Evolutionary conservation across 2,113 vertebrate genomes (phyloP).

Genomic region (cattle (Bos taurus)): ARS-UCD2.0 NC_037344.1:47808501-47809000

Average conservation of each 20-base stretch:
- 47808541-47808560: no score
- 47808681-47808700: background rate
- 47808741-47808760: background rate
- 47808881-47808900: background rate
- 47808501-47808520: background rate
- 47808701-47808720: background rate
- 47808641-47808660: background rate
- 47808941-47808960: background rate
- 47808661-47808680: background rate
- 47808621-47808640: background rate
- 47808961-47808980: background rate
- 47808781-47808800: background rate
- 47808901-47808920: background rate
- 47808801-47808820: background rate
- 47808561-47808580: background rate
- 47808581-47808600: no score
- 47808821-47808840: background rate
- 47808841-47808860: background rate
- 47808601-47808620: background rate
- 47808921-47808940: background rate
- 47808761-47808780: background rate
- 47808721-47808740: background rate
- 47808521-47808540: background rate
- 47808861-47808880: background rate
- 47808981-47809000: rapidly evolving